A percentile compares a stretch with the other conserved stretches of the same genome.
phyloP scores from a whole-genome alignment of 2,797 vertebrate species.

The Nannoperca obscura region DNA sequence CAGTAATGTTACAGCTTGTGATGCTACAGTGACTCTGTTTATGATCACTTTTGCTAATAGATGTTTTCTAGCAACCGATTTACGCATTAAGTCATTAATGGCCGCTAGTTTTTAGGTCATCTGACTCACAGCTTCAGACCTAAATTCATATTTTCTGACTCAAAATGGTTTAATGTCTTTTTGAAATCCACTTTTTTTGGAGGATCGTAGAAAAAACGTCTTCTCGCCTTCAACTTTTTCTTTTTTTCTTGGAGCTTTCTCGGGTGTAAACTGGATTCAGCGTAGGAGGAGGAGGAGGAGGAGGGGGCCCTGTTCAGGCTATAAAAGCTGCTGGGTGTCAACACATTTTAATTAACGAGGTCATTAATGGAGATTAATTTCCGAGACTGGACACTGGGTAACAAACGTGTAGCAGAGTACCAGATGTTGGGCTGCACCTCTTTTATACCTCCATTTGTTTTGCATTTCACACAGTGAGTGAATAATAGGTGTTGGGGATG shows the following conservation, averaged over 20 bases:
- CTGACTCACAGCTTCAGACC: background rate
- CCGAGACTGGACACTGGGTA: background rate
- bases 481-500: too few relatives aligned
- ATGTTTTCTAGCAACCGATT: too few relatives aligned
- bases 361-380: conserved; percentile 12
- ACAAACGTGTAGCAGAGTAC: background rate
- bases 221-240: background rate
- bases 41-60: too few relatives aligned
- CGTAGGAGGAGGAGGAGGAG: too few relatives aligned
- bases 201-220: background rate
- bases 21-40: too few relatives aligned
- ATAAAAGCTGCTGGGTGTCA: background rate
- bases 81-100: too few relatives aligned
- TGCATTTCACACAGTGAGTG: background rate
- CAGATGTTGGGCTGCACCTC: conserved; percentile 5
- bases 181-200: background rate
- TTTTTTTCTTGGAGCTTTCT: conserved; percentile 1
- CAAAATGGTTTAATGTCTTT: background rate
- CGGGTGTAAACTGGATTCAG: too few relatives aligned
- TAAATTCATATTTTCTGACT: background rate
- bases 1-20: too few relatives aligned
- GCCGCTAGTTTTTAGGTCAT: background rate
- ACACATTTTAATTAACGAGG: background rate
- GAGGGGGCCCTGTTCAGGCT: too few relatives aligned
- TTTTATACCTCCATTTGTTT: background rate